Conservation (phyloP, 2,888 invertebrate species). For the Orchesella flavescens region DNA sequence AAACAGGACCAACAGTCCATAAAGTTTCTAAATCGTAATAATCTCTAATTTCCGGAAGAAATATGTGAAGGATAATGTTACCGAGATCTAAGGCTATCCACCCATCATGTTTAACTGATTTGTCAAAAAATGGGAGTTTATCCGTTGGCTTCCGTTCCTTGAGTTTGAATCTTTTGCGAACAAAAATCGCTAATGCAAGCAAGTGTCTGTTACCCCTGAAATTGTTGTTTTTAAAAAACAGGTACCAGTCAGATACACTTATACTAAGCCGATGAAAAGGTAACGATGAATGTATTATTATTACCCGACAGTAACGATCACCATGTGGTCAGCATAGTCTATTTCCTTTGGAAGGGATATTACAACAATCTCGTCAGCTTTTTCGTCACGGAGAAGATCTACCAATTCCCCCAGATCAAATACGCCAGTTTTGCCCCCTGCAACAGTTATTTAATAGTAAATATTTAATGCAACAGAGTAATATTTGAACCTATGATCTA, state of each 20-base stretch:
- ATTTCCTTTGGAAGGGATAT: constrained; percentile 83
- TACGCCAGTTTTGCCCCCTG: constrained; percentile 88
- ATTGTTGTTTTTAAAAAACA: too few relatives aligned
- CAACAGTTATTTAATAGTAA: too few relatives aligned
- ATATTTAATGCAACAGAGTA: too few relatives aligned
- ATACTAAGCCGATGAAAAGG: too few relatives aligned
- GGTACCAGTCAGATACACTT: too few relatives aligned
- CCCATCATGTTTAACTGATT: constrained; percentile 80
- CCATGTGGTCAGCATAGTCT: constrained; percentile 89
- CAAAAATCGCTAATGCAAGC: constrained; percentile 83
- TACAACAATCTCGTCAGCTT: constrained; percentile 86
- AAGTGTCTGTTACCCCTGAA: constrained; percentile 79
- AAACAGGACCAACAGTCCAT: constrained; percentile 90
- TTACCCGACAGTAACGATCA: constrained; percentile 85
- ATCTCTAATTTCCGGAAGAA: constrained; percentile 81
- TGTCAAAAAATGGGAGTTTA: constrained; percentile 84
- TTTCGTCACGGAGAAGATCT: constrained; percentile 83
- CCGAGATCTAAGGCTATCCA: constrained; percentile 95
- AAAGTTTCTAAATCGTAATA: constrained; percentile 91
- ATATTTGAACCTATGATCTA: too few relatives aligned
- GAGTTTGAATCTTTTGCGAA: constrained; percentile 84
- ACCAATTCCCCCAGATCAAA: constrained; percentile 92
- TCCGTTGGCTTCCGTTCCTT: constrained; percentile 80
- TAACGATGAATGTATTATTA: too few relatives aligned
- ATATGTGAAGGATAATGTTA: constrained; percentile 93